Evolutionary conservation across 2,113 vertebrate species (phyloP), one percentile per base, ranked within the genome.

Genomic region (Notothenia rossii): DNA sequence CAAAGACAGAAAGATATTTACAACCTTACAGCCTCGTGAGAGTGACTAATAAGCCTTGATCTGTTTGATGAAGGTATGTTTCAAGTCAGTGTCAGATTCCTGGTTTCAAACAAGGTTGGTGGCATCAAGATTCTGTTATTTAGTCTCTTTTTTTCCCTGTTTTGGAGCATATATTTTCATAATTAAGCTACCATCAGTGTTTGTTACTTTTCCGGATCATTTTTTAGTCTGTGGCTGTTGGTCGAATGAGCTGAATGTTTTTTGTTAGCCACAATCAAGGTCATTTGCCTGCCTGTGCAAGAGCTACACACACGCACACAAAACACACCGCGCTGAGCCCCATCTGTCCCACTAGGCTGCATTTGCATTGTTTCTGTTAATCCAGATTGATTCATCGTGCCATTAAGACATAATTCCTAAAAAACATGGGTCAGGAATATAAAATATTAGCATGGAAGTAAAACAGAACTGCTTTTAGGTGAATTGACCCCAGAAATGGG

Each of bases 271-370:
- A 54, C 56, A 10, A 81, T 87, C 92, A 92, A 92, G 90, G 90
- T 92, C 90, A 87, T 67, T 81, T 62, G 86, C 33, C 36, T 13
- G 51, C 66, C 60, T 69, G 60, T 40, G 62, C 68, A 15, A 66
- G 29, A 74, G 45, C 33, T 1, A 11, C 55, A 25, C 56, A 18
- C 64, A 61, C 53, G 64, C 65, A 58, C 45, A 58, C 69, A 81
- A 64, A 51, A 49, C 4, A 7, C 74, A 11, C 18, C 1, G 58
- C 43, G 40, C 79, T 48, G 73, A 86, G 77, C 69, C 82, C 90
- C 91, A 92, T 94, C 92, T 92, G 92, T 82, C 91, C 86, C 81
- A 69, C 66, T 67, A 17, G 45, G 81, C 86, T 77, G 77, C 77
- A n/a, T 89, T 81, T 76, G 74, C 77, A 86, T 86, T 89, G 87